A percentile compares a stretch with the other conserved stretches of the same genome.
These are phyloP conservation scores for Merops nubicus DNA, from an alignment of 2,113 vertebrate genomes.

Conservation along the genomic window DNA sequence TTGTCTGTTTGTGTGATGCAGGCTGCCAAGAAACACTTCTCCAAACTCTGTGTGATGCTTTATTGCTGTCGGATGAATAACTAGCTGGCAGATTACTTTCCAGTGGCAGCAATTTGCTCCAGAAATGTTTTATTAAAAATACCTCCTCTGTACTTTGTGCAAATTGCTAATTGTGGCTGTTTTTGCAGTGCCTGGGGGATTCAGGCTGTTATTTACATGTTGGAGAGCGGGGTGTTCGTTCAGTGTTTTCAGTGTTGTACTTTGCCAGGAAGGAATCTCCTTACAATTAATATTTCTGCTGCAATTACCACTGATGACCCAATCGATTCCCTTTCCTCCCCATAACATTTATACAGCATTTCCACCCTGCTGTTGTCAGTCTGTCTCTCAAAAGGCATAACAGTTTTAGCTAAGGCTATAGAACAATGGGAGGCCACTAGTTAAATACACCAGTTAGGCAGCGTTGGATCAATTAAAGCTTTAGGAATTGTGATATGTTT, in stretches of 20 bases:
- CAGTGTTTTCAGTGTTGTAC: not conserved
- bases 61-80: conserved; percentile 20
- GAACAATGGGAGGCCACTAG: conserved; percentile 63
- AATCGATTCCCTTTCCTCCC: not conserved
- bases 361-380: not conserved
- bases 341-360: not conserved
- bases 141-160: not conserved
- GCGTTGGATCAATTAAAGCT: not conserved
- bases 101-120: conserved; percentile 41
- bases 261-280: conserved; percentile 29
- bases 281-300: conserved; percentile 34
- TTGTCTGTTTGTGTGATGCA: conserved; percentile 22
- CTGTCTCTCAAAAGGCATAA: not conserved
- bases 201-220: conserved; percentile 15
- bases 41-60: conserved; percentile 42
- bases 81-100: conserved; percentile 18
- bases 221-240: conserved; percentile 12
- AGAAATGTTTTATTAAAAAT: conserved; percentile 45
- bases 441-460: conserved; percentile 1
- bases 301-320: not conserved
- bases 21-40: conserved; percentile 34
- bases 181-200: not conserved
- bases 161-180: conserved; percentile 11
- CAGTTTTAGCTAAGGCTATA: not conserved
- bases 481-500: not conserved